Conservation (phyloP, 2,888 invertebrate species). For the Cremastinae sp. region DNA sequence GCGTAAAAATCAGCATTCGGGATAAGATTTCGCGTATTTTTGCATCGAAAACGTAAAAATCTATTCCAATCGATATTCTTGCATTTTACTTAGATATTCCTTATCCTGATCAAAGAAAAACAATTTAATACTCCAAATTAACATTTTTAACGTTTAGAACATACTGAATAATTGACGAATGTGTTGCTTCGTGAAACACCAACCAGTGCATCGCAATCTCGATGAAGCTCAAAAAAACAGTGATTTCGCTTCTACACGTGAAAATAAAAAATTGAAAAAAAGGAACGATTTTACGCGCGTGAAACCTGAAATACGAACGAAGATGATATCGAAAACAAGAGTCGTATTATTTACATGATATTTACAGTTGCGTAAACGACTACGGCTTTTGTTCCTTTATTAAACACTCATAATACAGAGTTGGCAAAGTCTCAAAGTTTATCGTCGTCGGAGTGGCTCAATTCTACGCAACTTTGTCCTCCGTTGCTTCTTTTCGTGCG, state of each 20-base stretch:
- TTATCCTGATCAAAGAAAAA: slow-evolving; percentile 2
- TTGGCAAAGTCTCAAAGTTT: slow-evolving; percentile 55
- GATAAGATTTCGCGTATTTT: slow-evolving; percentile 13
- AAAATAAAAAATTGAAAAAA: slow-evolving; percentile 21
- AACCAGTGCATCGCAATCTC: slow-evolving; percentile 5
- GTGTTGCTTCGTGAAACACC: slow-evolving; percentile 13
- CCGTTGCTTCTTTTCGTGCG: slow-evolving; percentile 15
- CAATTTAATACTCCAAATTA: slow-evolving; percentile 30
- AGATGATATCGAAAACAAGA: slow-evolving; percentile 55
- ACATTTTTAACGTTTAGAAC: no score
- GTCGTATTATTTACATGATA: slow-evolving; percentile 69
- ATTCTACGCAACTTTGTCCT: slow-evolving; percentile 23
- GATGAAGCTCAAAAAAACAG: slow-evolving; percentile 25
- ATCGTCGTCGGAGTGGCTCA: slow-evolving; percentile 50
- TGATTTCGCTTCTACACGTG: not conserved
- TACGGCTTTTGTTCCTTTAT: slow-evolving; percentile 58
- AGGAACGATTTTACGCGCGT: slow-evolving; percentile 41
- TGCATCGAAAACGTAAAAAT: slow-evolving; percentile 30
- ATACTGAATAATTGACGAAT: slow-evolving; percentile 20
- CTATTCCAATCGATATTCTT: slow-evolving; percentile 26
- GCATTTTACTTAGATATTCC: slow-evolving; percentile 17
- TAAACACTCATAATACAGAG: slow-evolving; percentile 57
- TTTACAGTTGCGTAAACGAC: slow-evolving; percentile 66
- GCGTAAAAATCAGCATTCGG: no score
- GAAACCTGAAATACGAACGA: slow-evolving; percentile 51